Percentiles rank a stretch among this genome's conserved stretches.
Conservation (phyloP, 2,797 vertebrate species). For the Heterohyrax brucei region DNA sequence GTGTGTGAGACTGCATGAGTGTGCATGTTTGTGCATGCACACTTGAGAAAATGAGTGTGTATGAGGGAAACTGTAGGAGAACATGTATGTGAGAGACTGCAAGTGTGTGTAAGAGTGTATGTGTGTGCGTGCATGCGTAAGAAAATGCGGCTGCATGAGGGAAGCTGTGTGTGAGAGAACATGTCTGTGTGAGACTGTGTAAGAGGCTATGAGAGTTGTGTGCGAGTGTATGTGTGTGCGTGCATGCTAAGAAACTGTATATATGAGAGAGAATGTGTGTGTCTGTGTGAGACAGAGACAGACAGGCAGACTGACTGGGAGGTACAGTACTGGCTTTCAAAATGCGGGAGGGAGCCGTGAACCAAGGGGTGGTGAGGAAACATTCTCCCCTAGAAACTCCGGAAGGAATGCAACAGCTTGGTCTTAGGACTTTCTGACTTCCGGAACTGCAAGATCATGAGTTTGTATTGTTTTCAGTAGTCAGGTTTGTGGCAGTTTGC, state of each 20-base stretch:
- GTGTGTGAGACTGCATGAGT: too few species aligned
- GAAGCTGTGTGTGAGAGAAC: neutral
- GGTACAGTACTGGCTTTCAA: neutral
- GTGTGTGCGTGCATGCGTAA: neutral
- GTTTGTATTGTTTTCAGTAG: neutral
- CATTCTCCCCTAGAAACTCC: neutral
- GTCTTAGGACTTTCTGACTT: neutral
- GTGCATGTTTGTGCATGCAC: too few species aligned
- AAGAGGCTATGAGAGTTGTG: neutral
- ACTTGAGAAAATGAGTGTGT: too few species aligned
- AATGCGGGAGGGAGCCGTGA: too few species aligned
- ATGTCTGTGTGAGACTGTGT: neutral
- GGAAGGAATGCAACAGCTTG: neutral
- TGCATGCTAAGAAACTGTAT: too few species aligned
- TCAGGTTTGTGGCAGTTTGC: neutral
- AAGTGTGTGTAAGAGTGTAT: neutral
- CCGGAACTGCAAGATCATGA: neutral
- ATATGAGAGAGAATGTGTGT: neutral
- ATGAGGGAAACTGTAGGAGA: too few species aligned
- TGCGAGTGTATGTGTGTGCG: neutral
- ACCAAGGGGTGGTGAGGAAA: too few species aligned
- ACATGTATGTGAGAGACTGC: neutral
- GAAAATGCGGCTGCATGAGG: too few species aligned
- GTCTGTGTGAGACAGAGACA: neutral
- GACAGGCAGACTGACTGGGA: neutral